phyloP scores from a whole-genome alignment of 2,113 vertebrate species.

The Hepsetus odoe region DNA sequence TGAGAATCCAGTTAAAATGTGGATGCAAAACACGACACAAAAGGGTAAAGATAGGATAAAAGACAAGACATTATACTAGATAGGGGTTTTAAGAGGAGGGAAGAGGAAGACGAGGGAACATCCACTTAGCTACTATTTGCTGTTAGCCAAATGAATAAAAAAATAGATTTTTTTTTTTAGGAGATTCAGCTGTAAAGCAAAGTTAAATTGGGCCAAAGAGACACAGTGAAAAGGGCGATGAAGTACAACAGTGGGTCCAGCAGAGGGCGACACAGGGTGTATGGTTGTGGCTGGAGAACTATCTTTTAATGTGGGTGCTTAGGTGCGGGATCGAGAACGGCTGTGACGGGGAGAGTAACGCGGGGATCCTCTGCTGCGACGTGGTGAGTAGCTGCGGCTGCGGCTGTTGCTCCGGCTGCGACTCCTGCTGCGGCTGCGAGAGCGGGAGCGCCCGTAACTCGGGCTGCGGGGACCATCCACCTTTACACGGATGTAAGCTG shows the following conservation, averaged over 20 bases:
- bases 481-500: conserved; percentile 87
- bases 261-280: conserved; percentile 38
- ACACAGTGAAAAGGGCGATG: conserved; percentile 51
- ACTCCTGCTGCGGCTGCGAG: conserved; percentile 77
- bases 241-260: conserved; percentile 57
- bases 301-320: conserved; percentile 53
- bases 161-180: conserved; percentile 57
- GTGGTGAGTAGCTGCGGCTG: conserved; percentile 86
- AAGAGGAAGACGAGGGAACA: conserved; percentile 34
- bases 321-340: conserved; percentile 73
- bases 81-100: conserved; percentile 6
- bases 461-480: conserved; percentile 84
- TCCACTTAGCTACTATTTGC: conserved; percentile 26
- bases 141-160: conserved; percentile 63
- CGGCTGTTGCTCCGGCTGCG: conserved; percentile 83
- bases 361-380: conserved; percentile 82
- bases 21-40: conserved; percentile 54
- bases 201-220: conserved; percentile 24
- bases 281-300: conserved; percentile 51
- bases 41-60: conserved; percentile 62
- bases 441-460: conserved; percentile 86
- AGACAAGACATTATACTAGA: conserved; percentile 69
- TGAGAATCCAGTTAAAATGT: conserved; percentile 47
- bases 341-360: conserved; percentile 79
- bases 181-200: conserved; percentile 42